Conservation (phyloP, 2,888 invertebrate genomes). For the Dolichopus griseipennis region DNA sequence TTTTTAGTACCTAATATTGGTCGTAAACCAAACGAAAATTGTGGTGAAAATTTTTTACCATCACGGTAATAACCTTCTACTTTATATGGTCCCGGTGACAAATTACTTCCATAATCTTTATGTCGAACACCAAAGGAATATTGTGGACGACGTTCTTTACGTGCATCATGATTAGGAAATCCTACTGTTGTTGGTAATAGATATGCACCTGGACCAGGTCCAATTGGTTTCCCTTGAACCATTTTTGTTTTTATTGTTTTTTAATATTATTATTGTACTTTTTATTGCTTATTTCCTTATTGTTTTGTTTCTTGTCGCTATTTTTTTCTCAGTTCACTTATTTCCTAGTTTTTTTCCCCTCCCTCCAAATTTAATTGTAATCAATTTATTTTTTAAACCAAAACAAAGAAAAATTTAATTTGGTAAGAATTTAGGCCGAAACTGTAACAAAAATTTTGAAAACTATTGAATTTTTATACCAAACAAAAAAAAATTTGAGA, state of each 20-base stretch:
- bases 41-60: constrained; percentile 31
- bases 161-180: constrained; percentile 49
- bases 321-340: too few relatives aligned
- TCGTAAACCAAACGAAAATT: constrained; percentile 47
- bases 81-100: constrained; percentile 34
- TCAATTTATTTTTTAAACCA: too few relatives aligned
- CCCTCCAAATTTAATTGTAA: too few relatives aligned
- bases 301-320: too few relatives aligned
- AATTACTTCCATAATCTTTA: constrained; percentile 15
- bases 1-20: constrained; percentile 27
- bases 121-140: constrained; percentile 35
- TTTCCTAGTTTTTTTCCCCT: too few relatives aligned
- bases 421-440: too few relatives aligned
- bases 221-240: constrained; percentile 25
- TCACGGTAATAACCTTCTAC: constrained; percentile 32
- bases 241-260: background rate
- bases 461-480: too few relatives aligned
- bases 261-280: background rate
- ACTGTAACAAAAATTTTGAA: too few relatives aligned
- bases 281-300: too few relatives aligned
- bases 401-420: too few relatives aligned
- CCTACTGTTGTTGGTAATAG: constrained; percentile 50
- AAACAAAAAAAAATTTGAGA: too few relatives aligned
- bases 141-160: constrained; percentile 45
- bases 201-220: constrained; percentile 55